Evolutionary conservation across 2,113 vertebrate species (phyloP).

Genomic region (Butastur rufipennis): DNA sequence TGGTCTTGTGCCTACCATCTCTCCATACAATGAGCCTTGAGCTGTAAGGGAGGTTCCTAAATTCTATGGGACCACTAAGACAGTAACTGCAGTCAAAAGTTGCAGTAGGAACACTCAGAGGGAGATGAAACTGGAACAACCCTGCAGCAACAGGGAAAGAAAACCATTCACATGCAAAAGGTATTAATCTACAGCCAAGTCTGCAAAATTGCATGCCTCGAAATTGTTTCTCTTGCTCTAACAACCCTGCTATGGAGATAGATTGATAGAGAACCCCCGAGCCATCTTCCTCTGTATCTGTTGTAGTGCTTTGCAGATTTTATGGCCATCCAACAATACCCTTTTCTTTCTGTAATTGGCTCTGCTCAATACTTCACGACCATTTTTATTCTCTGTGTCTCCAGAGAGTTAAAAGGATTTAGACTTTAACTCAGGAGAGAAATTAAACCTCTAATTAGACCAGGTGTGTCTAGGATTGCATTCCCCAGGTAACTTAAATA

Average conservation of each 20-base stretch:
- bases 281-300: not conserved
- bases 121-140: not conserved
- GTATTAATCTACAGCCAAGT: not conserved
- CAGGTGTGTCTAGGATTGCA: conserved; percentile 13
- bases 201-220: not conserved
- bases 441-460: conserved; percentile 61
- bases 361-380: not conserved
- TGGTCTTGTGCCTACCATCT: not conserved
- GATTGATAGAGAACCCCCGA: not conserved
- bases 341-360: not conserved
- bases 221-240: not conserved
- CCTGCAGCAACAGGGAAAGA: not conserved
- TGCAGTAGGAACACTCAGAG: not conserved
- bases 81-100: not conserved
- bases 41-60: not conserved
- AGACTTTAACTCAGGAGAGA: conserved; percentile 21
- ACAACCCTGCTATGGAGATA: not conserved
- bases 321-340: not conserved
- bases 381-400: not conserved
- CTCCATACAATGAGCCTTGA: not conserved
- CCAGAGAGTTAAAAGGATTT: conserved; percentile 17
- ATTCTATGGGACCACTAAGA: not conserved
- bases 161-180: not conserved
- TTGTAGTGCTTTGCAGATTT: not conserved
- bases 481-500: not conserved